A percentile compares a stretch with the other conserved stretches of the same genome.
phyloP scores from a whole-genome alignment of 2,797 vertebrate species.

The Pipistrellus pygmaeus region DNA sequence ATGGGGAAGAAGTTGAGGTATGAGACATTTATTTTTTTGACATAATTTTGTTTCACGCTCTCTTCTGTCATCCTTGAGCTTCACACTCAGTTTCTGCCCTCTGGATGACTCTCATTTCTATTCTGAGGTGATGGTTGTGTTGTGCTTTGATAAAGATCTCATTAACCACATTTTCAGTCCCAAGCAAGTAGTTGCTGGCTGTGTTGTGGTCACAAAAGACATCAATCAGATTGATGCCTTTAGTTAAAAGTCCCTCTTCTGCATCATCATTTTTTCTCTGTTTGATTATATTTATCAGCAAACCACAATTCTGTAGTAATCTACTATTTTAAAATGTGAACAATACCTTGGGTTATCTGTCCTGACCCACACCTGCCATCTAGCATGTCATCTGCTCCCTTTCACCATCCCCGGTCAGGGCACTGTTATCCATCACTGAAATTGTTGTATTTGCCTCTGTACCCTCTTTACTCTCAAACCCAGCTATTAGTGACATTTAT shows the following conservation, averaged over 20 bases:
- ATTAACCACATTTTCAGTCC: neutral
- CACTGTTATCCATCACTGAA: neutral
- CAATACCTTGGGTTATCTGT: neutral
- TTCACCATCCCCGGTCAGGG: neutral
- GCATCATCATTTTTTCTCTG: neutral
- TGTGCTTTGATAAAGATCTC: neutral
- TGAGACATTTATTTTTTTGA: neutral
- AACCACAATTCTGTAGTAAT: neutral
- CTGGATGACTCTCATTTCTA: neutral
- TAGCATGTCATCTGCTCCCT: neutral
- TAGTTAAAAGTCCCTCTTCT: neutral
- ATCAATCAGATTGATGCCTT: constrained; percentile 5
- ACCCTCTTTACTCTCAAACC: neutral
- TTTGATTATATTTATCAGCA: neutral
- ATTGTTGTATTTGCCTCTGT: neutral
- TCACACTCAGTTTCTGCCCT: neutral
- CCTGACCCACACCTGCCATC: neutral
- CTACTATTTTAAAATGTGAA: neutral
- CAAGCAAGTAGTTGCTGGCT: neutral
- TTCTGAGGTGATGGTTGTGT: neutral
- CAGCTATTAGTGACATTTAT: neutral
- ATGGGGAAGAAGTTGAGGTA: neutral
- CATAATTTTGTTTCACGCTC: neutral
- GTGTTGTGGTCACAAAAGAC: neutral
- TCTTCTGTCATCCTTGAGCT: neutral